phyloP scores from a whole-genome alignment of 2,888 invertebrate genomes.

The Cerastis leucographa region DNA sequence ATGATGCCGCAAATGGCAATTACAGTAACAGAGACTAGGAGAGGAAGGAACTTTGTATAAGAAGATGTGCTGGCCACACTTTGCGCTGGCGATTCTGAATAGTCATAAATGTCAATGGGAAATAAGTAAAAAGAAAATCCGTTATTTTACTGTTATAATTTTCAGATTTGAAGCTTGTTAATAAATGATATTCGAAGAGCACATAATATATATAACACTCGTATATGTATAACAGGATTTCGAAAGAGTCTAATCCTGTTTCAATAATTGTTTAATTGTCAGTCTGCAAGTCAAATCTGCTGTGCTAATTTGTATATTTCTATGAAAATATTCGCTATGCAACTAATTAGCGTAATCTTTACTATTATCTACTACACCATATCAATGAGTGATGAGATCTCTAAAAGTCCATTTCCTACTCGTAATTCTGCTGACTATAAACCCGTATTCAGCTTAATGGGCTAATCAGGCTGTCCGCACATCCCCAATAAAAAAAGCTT shows the following conservation, averaged over 20 bases:
- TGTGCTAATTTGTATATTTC: not conserved
- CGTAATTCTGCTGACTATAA: constrained; percentile 73
- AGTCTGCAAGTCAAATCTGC: no score
- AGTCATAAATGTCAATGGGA: constrained; percentile 43
- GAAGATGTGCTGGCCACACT: constrained; percentile 38
- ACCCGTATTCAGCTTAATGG: constrained; percentile 57
- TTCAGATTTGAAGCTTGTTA: not conserved
- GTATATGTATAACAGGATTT: not conserved
- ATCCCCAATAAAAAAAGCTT: constrained; percentile 59
- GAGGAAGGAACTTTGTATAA: constrained; percentile 58
- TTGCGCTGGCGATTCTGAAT: constrained; percentile 12
- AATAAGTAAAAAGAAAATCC: not conserved
- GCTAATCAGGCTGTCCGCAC: constrained; percentile 57
- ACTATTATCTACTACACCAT: constrained; percentile 6
- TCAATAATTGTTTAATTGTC: not conserved
- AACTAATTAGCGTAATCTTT: not conserved
- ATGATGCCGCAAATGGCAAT: constrained; percentile 83
- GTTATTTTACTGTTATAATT: not conserved
- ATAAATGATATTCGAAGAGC: not conserved
- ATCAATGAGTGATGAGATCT: constrained; percentile 30
- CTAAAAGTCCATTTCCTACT: constrained; percentile 20
- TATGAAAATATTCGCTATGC: not conserved
- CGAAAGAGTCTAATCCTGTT: not conserved
- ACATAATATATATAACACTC: not conserved
- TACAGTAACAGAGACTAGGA: constrained; percentile 78